Percentiles rank a stretch among this genome's conserved stretches.
phyloP scores from a whole-genome alignment of 2,797 vertebrate species.

The Centroberyx gerrardi region DNA sequence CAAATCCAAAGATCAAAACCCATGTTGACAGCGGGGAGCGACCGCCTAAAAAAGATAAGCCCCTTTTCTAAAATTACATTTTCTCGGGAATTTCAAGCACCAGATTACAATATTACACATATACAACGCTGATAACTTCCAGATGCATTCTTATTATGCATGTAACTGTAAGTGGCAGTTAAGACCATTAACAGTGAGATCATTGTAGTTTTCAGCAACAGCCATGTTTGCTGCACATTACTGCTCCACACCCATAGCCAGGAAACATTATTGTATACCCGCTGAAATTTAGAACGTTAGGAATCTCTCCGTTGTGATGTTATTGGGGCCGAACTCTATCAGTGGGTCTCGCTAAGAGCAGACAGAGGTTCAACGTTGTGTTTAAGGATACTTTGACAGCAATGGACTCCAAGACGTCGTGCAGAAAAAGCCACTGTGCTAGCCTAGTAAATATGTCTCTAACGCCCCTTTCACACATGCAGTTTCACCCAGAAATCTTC shows the following conservation, averaged over 20 bases:
- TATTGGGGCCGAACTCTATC: not conserved
- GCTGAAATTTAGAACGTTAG: not conserved
- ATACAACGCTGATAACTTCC: not conserved
- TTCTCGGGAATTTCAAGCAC: conserved; percentile 48
- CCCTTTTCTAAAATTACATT: conserved; percentile 55
- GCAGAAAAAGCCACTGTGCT: too few species aligned
- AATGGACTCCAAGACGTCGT: too few species aligned
- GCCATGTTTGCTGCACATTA: not conserved
- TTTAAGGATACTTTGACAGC: too few species aligned
- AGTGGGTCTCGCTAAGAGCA: not conserved
- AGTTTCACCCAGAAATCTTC: too few species aligned
- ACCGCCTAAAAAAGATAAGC: conserved; percentile 53
- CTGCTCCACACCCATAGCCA: not conserved
- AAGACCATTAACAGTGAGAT: conserved; percentile 14
- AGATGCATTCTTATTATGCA: conserved; percentile 10
- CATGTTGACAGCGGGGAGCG: conserved; percentile 63
- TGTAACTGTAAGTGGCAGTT: conserved; percentile 9
- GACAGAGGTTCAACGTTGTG: too few species aligned
- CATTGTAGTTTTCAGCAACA: conserved; percentile 4
- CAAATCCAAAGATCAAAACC: conserved; percentile 59
- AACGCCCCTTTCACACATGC: too few species aligned
- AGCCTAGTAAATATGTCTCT: too few species aligned
- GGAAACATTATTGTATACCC: not conserved
- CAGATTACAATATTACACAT: conserved; percentile 29
- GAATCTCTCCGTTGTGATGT: not conserved